Evolutionary conservation across 1,140 invertebrate genomes (phyloP), one percentile per base, ranked within the genome.

Genomic region (Ips nitidus): DNA sequence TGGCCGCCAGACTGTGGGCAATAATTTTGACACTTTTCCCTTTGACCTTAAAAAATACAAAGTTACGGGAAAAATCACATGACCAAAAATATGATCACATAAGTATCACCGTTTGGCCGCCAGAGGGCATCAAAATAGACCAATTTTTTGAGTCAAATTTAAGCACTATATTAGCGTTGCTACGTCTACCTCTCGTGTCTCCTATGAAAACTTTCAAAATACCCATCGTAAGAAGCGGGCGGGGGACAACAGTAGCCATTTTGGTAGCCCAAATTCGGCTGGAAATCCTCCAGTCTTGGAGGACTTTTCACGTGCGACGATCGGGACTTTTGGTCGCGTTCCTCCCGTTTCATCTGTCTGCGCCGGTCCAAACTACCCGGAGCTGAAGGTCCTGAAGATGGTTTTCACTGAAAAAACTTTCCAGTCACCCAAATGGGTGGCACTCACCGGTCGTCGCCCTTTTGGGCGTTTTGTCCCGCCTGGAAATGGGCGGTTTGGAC

Each of bases 261-360:
- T 78, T 83, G 66, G 77, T 76, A 79, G 38, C 80, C 80, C 69
- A 83, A 73, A 55, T 38, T 81, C 79, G 4, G 81, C 81, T 71
- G 69, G 71, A 84, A 78, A 67, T 80, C 78, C 4, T 80, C 79
- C 45, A 77, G 65, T 42, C 75, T 68, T 2, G 78, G 77, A 37
- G 78, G 78, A 58, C 76, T 78, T 69, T 80, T 78, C 45, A 83
- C 81, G 71, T 86, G 77, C 1, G 83, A 83, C 4, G 85, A 86
- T 65, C 83, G 81, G 58, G 83, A 82, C 77, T 86, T 86, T 67
- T 84, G 82, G 74, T 86, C 85, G 38, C 82, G 73, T 66, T 84
- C 81, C 36, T 77, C 77, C 58, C 85, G 80, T 69, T 84, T 81
- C 75, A 58, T 75, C n/a, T 82, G 79, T 41, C 80, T 63, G 41